Conservation (phyloP, 2,113 vertebrate genomes). For the Pseudois nayaur region DNA sequence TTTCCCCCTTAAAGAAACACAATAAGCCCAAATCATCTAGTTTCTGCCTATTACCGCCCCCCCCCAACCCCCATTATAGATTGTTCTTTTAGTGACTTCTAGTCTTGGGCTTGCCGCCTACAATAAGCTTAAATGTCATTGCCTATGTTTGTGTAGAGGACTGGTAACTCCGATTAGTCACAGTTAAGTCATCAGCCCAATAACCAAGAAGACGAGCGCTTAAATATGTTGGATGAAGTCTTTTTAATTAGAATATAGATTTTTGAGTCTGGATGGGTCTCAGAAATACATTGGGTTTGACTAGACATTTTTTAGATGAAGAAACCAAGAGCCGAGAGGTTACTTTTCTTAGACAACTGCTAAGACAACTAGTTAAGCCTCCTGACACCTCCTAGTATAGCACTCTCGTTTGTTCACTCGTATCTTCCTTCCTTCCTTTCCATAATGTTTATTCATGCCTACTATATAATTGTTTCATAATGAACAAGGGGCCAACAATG, state of each 20-base stretch:
- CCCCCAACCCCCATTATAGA: not conserved
- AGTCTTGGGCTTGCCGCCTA: not conserved
- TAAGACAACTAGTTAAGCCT: not conserved
- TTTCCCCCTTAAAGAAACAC: not conserved
- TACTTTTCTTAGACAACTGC: not conserved
- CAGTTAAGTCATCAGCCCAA: not conserved
- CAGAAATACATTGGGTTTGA: slow-evolving; percentile 2
- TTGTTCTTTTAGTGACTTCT: not conserved
- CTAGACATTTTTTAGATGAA: slow-evolving; percentile 19
- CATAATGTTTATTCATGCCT: not conserved
- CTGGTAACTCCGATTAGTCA: not conserved
- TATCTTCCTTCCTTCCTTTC: not conserved
- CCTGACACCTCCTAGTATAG: not conserved
- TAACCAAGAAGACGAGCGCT: not conserved
- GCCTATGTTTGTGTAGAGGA: not conserved
- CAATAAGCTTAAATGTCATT: not conserved
- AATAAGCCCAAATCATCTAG: not conserved
- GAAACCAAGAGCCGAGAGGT: not conserved
- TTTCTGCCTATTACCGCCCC: not conserved
- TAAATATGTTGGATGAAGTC: not conserved
- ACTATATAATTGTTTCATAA: not conserved
- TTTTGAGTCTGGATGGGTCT: not conserved
- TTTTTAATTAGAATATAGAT: slow-evolving; percentile 16
- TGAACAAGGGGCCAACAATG: not conserved
- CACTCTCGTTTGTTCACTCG: not conserved